phyloP scores from a whole-genome alignment of 2,797 vertebrate species.

The Cygnus olor region DNA sequence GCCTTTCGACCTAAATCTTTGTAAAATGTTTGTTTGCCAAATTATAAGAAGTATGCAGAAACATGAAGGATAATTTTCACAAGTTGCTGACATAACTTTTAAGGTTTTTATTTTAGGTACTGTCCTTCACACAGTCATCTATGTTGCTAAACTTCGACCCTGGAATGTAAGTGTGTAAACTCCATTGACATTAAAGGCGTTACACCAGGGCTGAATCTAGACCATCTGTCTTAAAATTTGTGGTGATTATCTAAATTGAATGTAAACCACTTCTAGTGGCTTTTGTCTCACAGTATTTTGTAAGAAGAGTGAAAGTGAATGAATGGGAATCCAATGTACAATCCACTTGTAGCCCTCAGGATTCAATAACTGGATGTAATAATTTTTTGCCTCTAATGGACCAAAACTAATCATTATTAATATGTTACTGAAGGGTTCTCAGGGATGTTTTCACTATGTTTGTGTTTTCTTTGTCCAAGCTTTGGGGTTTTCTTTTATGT shows the following conservation, averaged over 20 bases:
- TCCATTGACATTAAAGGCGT: not conserved
- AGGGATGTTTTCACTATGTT: constrained; percentile 50
- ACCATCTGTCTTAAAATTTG: not conserved
- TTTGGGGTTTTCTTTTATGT: constrained; percentile 4
- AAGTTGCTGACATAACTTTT: not conserved
- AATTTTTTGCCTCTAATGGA: not conserved
- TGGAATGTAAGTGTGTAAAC: not conserved
- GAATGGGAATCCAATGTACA: not conserved
- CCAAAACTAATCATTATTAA: constrained; percentile 7
- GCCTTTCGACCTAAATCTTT: constrained; percentile 63
- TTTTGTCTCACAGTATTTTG: not conserved
- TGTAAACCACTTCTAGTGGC: not conserved
- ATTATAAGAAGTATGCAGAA: not conserved
- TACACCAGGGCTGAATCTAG: not conserved
- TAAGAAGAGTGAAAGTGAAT: not conserved
- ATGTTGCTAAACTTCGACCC: not conserved
- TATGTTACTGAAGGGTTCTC: constrained; percentile 40
- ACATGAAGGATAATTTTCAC: not conserved
- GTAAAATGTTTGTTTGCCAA: constrained; percentile 69
- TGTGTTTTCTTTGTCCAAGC: constrained; percentile 32
- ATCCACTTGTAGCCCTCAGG: not conserved
- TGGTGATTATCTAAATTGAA: not conserved
- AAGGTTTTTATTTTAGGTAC: not conserved
- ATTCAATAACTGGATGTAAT: not conserved
- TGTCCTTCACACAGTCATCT: not conserved